Evolutionary conservation across 2,888 invertebrate genomes (phyloP).

Genomic region (Ectropis crepuscularia): DNA sequence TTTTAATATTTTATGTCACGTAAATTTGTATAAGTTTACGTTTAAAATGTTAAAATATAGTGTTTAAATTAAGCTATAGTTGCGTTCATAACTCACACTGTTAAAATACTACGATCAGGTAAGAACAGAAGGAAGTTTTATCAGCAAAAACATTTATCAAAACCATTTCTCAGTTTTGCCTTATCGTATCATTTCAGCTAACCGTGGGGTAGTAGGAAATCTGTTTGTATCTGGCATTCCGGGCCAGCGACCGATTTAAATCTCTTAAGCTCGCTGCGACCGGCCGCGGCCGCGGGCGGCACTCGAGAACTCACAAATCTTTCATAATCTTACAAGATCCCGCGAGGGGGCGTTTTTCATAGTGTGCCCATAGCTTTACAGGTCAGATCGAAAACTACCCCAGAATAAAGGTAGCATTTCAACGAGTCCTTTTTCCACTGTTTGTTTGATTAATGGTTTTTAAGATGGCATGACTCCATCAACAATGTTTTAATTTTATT

Average conservation of each 20-base stretch:
- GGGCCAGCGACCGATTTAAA: slow-evolving; percentile 82
- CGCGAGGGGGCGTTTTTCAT: slow-evolving; percentile 78
- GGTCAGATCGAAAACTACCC: slow-evolving; percentile 56
- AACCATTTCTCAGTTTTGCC: slow-evolving; percentile 35
- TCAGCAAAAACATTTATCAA: slow-evolving; percentile 33
- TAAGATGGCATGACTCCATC: slow-evolving; percentile 56
- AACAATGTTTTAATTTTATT: slow-evolving; percentile 73
- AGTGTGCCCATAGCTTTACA: slow-evolving; percentile 62
- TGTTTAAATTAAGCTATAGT: too few species aligned
- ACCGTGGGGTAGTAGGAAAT: slow-evolving; percentile 72
- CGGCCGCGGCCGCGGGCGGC: slow-evolving; percentile 75
- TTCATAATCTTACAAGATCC: slow-evolving; percentile 82
- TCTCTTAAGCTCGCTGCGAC: slow-evolving; percentile 81
- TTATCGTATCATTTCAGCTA: slow-evolving; percentile 60
- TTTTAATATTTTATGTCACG: too few species aligned
- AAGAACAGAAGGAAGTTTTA: slow-evolving; percentile 15
- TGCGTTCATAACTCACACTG: too few species aligned
- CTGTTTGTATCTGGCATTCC: slow-evolving; percentile 83
- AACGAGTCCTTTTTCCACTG: slow-evolving; percentile 40
- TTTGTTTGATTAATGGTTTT: slow-evolving; percentile 49
- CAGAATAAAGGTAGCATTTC: slow-evolving; percentile 46
- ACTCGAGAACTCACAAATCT: slow-evolving; percentile 83
- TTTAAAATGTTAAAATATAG: too few species aligned
- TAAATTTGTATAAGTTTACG: too few species aligned
- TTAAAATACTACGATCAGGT: slow-evolving; percentile 6